These are phyloP conservation scores for Linnaemya tessellans DNA, from an alignment of 2,888 invertebrate species.

Conservation along the genomic window DNA sequence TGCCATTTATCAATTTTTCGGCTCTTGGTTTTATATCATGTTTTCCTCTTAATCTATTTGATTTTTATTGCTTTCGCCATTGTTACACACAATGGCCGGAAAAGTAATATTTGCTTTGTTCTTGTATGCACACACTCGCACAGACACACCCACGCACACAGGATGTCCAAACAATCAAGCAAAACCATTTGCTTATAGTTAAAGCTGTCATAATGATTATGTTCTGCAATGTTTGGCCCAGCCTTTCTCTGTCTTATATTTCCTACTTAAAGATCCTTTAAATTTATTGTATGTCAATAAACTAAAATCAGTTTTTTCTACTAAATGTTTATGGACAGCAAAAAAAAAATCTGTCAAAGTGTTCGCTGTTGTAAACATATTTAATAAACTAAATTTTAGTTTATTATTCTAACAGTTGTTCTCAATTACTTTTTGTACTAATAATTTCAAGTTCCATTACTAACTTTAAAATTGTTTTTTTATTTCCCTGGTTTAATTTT, in stretches of 20 bases:
- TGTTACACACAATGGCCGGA: neutral
- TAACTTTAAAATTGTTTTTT: too few relatives aligned
- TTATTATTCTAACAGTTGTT: too few relatives aligned
- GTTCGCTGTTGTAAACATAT: too few relatives aligned
- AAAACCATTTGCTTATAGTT: slow-evolving; percentile 26
- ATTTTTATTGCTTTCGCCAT: slow-evolving; percentile 57
- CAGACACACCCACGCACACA: too few relatives aligned
- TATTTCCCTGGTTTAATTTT: too few relatives aligned
- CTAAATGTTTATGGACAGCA: too few relatives aligned
- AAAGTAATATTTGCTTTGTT: neutral
- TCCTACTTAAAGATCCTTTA: slow-evolving; percentile 29
- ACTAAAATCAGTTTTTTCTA: neutral
- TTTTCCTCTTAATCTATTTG: slow-evolving; percentile 7
- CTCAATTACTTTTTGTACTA: too few relatives aligned
- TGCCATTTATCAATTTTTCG: slow-evolving; percentile 19
- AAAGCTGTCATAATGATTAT: slow-evolving; percentile 30
- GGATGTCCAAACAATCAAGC: neutral
- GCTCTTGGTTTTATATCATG: neutral
- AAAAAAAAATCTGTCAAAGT: too few relatives aligned
- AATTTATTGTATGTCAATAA: slow-evolving; percentile 54
- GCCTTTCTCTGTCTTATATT: neutral
- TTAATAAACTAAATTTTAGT: too few relatives aligned
- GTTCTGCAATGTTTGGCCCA: slow-evolving; percentile 12
- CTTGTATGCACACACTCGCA: neutral
- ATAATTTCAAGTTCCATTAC: too few relatives aligned